Evolutionary conservation across 53 echinoderm and acorn worm species (phyloP), one percentile per base, ranked within the genome.

Genomic region (Echinometra lucunter): DNA sequence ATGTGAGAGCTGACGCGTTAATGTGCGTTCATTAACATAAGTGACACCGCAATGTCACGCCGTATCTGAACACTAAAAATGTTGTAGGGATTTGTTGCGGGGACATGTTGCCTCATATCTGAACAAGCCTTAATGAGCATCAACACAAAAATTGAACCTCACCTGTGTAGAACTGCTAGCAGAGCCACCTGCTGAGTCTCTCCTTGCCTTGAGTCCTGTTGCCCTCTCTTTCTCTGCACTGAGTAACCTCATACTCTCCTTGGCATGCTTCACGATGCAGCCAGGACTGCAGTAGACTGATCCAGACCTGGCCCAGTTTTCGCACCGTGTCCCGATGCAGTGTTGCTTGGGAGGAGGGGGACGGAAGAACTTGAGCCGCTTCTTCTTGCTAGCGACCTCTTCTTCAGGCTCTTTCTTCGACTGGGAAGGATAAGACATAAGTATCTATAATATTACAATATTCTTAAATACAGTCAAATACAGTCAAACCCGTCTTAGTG

Each of bases 241-340:
- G 17, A 99, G 95, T 15, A 99, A 58, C 37, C 95, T 94, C 55
- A 99, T 94, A 4, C 98, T 96, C 67, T 98, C 98, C 56, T 96
- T 96, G 47, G 97, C 98, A 78, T 99, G 99, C 18, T 96, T 94
- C 42, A 97, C 95, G 88, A 99, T 99, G 91, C 99, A 99, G 57
- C 95, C 96, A 18, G 95, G 97, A 88, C 99, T 95, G 95, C 99
- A 99, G 95, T 98, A 99, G 74, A 99, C 95, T 45, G 97, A 96
- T 21, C 94, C 97, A 0, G 92, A 91, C 82, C 93, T 80, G 1
- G 98, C 99, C 97, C 94, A 96, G 95, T 66, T 97, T 56, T 97
- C 96, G 70, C 99, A 99, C 0, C 94, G 91, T 2, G 98, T 94
- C 42, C 97, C 97, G 67, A 98, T 96, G 90, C 99, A 99, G 75